phyloP scores from a whole-genome alignment of 2,113 vertebrate species.

The Pseudolaguvia tuberculata region DNA sequence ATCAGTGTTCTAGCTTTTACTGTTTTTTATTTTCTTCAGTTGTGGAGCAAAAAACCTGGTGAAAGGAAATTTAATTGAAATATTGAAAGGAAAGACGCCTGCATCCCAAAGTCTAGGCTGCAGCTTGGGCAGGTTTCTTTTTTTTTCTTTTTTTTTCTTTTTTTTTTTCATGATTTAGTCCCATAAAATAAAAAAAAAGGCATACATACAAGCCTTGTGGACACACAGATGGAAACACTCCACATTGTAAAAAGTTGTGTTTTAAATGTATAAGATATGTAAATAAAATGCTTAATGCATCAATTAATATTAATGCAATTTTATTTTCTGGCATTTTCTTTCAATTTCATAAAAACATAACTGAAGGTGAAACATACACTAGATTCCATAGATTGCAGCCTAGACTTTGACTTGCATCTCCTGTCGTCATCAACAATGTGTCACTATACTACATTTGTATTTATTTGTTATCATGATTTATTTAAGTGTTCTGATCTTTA shows the following conservation, averaged over 20 bases:
- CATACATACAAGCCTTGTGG: not conserved
- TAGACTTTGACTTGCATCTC: constrained; percentile 19
- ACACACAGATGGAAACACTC: not conserved
- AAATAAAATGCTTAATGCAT: not conserved
- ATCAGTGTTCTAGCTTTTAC: constrained; percentile 61
- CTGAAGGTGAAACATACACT: not conserved
- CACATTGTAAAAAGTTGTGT: not conserved
- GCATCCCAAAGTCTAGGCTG: constrained; percentile 19
- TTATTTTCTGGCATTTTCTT: not conserved
- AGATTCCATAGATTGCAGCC: not conserved
- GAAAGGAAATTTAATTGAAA: no score
- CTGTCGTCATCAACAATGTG: constrained; percentile 37
- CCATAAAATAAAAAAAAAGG: constrained; percentile 17
- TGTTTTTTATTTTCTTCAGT: constrained; percentile 59
- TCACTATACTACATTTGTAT: constrained; percentile 20
- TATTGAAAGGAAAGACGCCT: constrained; percentile 26
- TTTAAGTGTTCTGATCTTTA: constrained; percentile 18
- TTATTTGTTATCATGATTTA: constrained; percentile 29
- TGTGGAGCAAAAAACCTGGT: constrained; percentile 50
- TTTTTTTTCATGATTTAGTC: constrained; percentile 3
- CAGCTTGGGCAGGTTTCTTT: not conserved
- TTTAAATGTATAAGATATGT: no score
- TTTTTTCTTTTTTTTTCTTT: no score
- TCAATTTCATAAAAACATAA: not conserved
- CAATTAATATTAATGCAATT: not conserved